Evolutionary conservation across 2,797 vertebrate genomes (phyloP).

Genomic region (Pagetopsis macropterus): DNA sequence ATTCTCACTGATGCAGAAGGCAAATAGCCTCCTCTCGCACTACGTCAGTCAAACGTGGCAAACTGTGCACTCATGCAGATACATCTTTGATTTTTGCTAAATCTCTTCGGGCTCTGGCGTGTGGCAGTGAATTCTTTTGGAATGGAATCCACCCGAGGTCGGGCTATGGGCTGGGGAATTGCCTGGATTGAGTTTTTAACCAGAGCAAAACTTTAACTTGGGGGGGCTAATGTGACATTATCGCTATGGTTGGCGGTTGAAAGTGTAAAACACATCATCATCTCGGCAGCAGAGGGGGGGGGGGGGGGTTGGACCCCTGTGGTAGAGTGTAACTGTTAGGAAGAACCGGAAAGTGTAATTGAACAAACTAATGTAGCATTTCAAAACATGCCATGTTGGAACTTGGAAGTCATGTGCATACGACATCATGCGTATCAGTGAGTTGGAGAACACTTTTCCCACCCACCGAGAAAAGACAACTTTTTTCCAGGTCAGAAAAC

Average conservation of each 20-base stretch:
- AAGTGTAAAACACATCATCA: constrained; percentile 60
- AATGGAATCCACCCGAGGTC: constrained; percentile 27
- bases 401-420: neutral
- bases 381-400: constrained; percentile 2
- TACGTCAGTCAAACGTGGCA: constrained; percentile 49
- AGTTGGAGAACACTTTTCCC: neutral
- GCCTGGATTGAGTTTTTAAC: constrained; percentile 39
- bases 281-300: constrained; percentile 3
- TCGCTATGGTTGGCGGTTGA: constrained; percentile 11
- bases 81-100: constrained; percentile 49
- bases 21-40: constrained; percentile 47
- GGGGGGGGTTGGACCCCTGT: constrained; percentile 12
- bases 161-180: constrained; percentile 21
- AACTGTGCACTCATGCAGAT: constrained; percentile 52
- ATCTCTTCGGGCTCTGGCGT: constrained; percentile 32
- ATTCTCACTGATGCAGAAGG: constrained; percentile 67
- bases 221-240: constrained; percentile 44
- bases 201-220: constrained; percentile 32
- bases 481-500: neutral
- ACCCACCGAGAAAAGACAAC: neutral
- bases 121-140: constrained; percentile 39
- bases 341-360: constrained; percentile 20
- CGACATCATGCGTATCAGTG: neutral
- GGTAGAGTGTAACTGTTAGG: constrained; percentile 1
- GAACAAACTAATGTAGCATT: constrained; percentile 4